Evolutionary conservation across 2,888 invertebrate species (phyloP).

Genomic region (Subacronicta megacephala): DNA sequence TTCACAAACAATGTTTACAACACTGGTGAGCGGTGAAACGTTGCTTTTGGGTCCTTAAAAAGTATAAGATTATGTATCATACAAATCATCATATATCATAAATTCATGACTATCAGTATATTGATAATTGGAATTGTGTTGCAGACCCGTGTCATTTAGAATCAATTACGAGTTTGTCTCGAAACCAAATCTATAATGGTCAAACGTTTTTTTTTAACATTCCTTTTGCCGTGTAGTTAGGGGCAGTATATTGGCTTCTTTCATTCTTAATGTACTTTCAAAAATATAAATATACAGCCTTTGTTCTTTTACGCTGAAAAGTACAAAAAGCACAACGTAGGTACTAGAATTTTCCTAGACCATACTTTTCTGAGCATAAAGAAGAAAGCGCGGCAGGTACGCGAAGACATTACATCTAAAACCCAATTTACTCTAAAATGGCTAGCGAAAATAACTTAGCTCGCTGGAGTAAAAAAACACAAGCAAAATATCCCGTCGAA

Average conservation of each 20-base stretch:
- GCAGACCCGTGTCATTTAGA: too few relatives aligned
- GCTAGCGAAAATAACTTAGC: constrained; percentile 35
- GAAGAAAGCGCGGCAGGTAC: constrained; percentile 50
- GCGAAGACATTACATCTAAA: constrained; percentile 51
- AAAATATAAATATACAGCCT: too few relatives aligned
- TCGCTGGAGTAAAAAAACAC: constrained; percentile 27
- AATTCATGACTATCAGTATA: too few relatives aligned
- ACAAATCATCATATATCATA: too few relatives aligned
- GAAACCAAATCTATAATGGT: too few relatives aligned
- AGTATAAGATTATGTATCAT: too few relatives aligned
- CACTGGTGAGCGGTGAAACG: neutral
- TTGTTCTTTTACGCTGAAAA: neutral
- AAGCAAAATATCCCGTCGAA: constrained; percentile 35
- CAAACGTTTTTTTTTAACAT: too few relatives aligned
- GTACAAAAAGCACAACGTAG: constrained; percentile 21
- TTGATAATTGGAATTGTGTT: too few relatives aligned
- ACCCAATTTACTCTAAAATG: constrained; percentile 55
- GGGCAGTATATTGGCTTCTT: too few relatives aligned
- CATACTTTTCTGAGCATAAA: constrained; percentile 41
- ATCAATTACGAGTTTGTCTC: too few relatives aligned
- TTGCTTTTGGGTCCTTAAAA: neutral
- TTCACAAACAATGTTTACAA: neutral
- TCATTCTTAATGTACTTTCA: too few relatives aligned
- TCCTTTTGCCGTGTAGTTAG: too few relatives aligned
- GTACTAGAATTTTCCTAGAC: constrained; percentile 23